Conservation (phyloP, 2,113 vertebrate genomes). For the Capreolus pygargus region DNA sequence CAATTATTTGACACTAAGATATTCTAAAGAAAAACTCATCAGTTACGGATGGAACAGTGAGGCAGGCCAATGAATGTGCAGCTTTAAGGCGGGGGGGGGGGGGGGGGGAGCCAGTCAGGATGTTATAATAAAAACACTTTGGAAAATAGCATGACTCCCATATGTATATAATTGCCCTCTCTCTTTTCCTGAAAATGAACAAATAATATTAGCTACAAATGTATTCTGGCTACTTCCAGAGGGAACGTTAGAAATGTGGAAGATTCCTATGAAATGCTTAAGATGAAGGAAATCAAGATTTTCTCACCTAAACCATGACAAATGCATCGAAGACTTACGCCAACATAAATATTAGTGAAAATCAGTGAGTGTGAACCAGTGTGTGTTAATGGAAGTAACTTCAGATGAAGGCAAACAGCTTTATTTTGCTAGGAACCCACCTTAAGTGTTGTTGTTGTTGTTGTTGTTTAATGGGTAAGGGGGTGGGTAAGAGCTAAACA, state of each 20-base stretch:
- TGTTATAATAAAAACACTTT: slow-evolving; percentile 76
- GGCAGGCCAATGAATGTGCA: slow-evolving; percentile 75
- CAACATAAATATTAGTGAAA: slow-evolving; percentile 77
- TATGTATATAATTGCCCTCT: slow-evolving; percentile 63
- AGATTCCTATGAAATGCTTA: slow-evolving; percentile 48
- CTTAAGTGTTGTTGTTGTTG: neutral
- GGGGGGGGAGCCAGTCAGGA: slow-evolving; percentile 56
- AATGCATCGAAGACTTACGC: slow-evolving; percentile 47
- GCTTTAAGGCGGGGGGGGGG: slow-evolving; percentile 65
- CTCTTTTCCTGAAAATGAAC: slow-evolving; percentile 73
- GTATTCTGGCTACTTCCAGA: slow-evolving; percentile 44
- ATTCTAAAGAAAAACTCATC: slow-evolving; percentile 87
- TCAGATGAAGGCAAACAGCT: slow-evolving; percentile 63
- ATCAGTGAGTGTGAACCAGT: slow-evolving; percentile 71
- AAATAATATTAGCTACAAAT: slow-evolving; percentile 69
- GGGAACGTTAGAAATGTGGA: neutral
- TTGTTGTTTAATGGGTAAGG: neutral
- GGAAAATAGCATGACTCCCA: slow-evolving; percentile 78
- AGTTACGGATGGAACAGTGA: slow-evolving; percentile 82
- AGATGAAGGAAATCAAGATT: slow-evolving; percentile 70
- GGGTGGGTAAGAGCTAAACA: slow-evolving; percentile 52
- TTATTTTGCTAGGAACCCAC: slow-evolving; percentile 51
- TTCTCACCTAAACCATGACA: slow-evolving; percentile 70
- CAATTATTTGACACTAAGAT: slow-evolving; percentile 89
- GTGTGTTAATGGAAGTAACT: slow-evolving; percentile 56